Evolutionary conservation across 2,113 vertebrate species (phyloP), one percentile per base, ranked within the genome.

Genomic region (Malurus cyaneus): DNA sequence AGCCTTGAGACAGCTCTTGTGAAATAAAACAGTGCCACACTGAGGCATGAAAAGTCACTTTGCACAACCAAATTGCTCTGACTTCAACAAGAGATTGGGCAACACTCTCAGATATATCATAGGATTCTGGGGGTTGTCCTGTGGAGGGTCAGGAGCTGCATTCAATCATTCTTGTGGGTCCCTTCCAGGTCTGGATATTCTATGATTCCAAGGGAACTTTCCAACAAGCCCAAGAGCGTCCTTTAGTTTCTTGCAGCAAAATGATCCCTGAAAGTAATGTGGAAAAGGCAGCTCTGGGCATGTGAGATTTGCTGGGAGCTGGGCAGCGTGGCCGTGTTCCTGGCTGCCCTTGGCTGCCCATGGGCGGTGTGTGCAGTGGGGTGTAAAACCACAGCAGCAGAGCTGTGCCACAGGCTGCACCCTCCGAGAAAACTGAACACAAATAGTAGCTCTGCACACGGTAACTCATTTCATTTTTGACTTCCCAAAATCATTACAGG

Each of bases 331-430:
- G 52, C 69, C 0, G 0, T 0, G 3, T 15, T 71, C 36, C 41
- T 0, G 0, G n/a, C 56, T 69, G 71, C 44, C 44, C n/a, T 29
- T 20, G 8, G 0, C 71, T 23, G 57, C 86, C 50, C 32, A 1
- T 5, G n/a, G 86, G 57, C 47, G 21, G 3, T 0, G 19, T 17
- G 18, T 6, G 44, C 44, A 3, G 25, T 0, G 6, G 32, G 2
- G 13, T 19, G 78, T 10, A 18, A 74, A 74, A 15, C 46, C 69
- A 9, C 32, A 8, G 50, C 5, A 24, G 60, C 70, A 24, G 42
- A 16, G 41, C 70, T 18, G 31, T 18, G 73, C 69, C 60, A 13
- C 29, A 4, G 32, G 39, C 24, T 14, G 11, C 56, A 8, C 9
- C 81, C 85, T n/a, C 31, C 19, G 1, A 17, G 24, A 18, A 61